Percentiles rank a stretch among this genome's conserved stretches.
These are phyloP conservation scores for Tetramorium parvispinum DNA, from an alignment of 1,140 invertebrate genomes.

Conservation along the genomic window DNA sequence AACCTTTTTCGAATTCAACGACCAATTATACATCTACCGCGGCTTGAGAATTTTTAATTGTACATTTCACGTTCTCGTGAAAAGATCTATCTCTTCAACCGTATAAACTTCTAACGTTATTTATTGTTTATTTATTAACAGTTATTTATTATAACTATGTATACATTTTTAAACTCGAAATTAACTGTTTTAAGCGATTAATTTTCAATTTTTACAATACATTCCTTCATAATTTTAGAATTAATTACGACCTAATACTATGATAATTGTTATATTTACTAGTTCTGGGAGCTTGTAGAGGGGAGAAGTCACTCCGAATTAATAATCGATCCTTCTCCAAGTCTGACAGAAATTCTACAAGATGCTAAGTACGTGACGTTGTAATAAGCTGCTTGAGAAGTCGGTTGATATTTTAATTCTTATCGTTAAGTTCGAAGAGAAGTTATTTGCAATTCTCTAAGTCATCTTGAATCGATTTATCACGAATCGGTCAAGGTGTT, in stretches of 20 bases:
- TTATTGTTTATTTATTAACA: not conserved
- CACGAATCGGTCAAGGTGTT: slow-evolving; percentile 23
- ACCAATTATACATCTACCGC: slow-evolving; percentile 18
- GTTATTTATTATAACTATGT: not conserved
- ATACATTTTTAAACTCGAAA: not conserved
- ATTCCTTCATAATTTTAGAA: not conserved
- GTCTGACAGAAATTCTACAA: not conserved
- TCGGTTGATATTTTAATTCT: slow-evolving; percentile 54
- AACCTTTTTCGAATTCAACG: slow-evolving; percentile 22
- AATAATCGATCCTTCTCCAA: not conserved
- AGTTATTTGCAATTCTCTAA: slow-evolving; percentile 16
- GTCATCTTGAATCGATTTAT: slow-evolving; percentile 35
- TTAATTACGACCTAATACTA: not conserved
- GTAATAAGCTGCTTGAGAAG: not conserved
- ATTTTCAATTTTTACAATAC: not conserved
- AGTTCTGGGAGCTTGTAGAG: not conserved
- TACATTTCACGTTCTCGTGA: not conserved
- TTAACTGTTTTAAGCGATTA: not conserved
- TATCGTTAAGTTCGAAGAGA: slow-evolving; percentile 12
- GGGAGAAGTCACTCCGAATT: not conserved
- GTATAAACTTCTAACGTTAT: not conserved
- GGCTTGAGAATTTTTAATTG: slow-evolving; percentile 18
- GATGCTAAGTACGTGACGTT: not conserved
- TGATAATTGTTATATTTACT: not conserved
- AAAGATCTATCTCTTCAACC: not conserved